These are phyloP conservation scores for Ernsta delagoae DNA, from an alignment of 2,888 invertebrate genomes.

Conservation along the genomic window DNA sequence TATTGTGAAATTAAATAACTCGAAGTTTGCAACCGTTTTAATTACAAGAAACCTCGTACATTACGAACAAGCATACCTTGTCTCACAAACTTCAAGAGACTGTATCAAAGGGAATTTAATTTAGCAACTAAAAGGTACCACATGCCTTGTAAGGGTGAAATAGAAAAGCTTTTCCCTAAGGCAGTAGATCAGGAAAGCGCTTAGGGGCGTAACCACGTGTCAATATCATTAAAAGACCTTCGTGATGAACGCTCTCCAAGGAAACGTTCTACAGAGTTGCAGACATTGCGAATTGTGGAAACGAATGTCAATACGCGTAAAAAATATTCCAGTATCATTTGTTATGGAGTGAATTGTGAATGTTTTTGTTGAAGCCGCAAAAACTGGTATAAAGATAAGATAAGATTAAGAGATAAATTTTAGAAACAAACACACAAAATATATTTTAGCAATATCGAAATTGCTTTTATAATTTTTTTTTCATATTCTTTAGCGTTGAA, in stretches of 20 bases:
- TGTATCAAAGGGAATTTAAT: slow-evolving; percentile 30
- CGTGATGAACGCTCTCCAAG: not conserved
- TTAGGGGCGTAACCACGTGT: slow-evolving; percentile 25
- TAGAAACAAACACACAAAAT: too few relatives aligned
- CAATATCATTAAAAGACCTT: slow-evolving; percentile 20
- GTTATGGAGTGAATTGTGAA: too few relatives aligned
- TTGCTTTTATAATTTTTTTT: too few relatives aligned
- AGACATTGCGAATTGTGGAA: not conserved
- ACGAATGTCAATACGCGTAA: slow-evolving; percentile 7
- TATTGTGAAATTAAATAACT: not conserved
- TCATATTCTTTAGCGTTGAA: too few relatives aligned
- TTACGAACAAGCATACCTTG: slow-evolving; percentile 15
- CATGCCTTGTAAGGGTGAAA: slow-evolving; percentile 21
- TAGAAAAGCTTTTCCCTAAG: slow-evolving; percentile 13
- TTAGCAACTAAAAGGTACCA: slow-evolving; percentile 22
- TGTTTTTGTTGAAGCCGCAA: not conserved
- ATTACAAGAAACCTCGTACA: slow-evolving; percentile 25
- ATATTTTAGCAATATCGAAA: too few relatives aligned
- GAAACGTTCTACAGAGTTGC: not conserved
- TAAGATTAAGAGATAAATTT: too few relatives aligned
- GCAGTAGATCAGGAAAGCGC: slow-evolving; percentile 16
- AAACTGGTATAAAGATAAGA: not conserved
- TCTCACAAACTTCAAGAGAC: slow-evolving; percentile 20
- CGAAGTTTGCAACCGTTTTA: slow-evolving; percentile 8
- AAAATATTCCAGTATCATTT: slow-evolving; percentile 5